Evolutionary conservation across 1,140 invertebrate genomes (phyloP).

Genomic region (Hyles euphorbiae): DNA sequence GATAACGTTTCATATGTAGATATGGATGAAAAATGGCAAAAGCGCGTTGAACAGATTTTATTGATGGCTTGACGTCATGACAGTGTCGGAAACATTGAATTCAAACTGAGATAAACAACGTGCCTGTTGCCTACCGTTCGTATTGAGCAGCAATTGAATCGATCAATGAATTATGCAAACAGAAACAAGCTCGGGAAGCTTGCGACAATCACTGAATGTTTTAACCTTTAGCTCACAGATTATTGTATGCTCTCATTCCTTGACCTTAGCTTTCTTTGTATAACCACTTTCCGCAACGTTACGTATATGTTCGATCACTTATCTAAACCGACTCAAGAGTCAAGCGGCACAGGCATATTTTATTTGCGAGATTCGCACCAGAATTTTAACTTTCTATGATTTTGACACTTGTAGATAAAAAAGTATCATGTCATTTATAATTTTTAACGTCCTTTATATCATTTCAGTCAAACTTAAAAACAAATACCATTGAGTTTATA

Average conservation of each 20-base stretch:
- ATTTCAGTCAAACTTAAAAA: too few species aligned
- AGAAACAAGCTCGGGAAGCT: conserved; percentile 30
- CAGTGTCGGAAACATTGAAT: conserved; percentile 33
- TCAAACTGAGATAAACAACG: conserved; percentile 42
- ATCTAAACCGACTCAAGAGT: too few species aligned
- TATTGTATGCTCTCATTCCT: conserved; percentile 31
- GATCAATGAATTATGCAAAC: conserved; percentile 65
- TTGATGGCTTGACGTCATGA: conserved; percentile 26
- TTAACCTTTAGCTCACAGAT: conserved; percentile 50
- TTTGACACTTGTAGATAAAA: too few species aligned
- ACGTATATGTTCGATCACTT: background rate
- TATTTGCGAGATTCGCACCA: too few species aligned
- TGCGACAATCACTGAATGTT: conserved; percentile 44
- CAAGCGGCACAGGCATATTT: too few species aligned
- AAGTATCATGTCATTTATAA: too few species aligned
- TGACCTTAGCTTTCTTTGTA: conserved; percentile 28
- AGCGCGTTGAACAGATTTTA: background rate
- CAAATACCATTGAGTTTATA: too few species aligned
- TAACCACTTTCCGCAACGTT: background rate
- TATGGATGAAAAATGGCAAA: too few species aligned
- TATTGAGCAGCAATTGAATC: conserved; percentile 24
- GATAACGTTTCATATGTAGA: too few species aligned
- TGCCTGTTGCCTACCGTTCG: conserved; percentile 19
- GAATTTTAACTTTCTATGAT: too few species aligned
- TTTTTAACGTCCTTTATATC: too few species aligned